Conservation (phyloP, 2,797 vertebrate genomes). For the Buphagus erythrorhynchus region DNA sequence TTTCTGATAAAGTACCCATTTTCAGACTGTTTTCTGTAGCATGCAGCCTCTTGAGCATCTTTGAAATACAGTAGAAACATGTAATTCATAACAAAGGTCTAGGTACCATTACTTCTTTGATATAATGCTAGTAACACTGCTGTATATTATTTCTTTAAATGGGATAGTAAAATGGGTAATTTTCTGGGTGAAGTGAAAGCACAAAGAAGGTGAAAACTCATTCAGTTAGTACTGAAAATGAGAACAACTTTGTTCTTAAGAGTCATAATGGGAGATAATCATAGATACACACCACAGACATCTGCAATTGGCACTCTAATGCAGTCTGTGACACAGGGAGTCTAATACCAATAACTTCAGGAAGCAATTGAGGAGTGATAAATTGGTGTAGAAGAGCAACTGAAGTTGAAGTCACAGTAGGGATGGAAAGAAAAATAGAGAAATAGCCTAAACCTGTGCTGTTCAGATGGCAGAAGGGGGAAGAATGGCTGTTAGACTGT, state of each 20-base stretch:
- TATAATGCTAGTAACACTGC: neutral
- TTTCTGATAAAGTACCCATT: neutral
- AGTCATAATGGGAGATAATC: constrained; percentile 5
- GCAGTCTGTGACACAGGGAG: neutral
- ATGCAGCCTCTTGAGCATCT: neutral
- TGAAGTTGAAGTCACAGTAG: neutral
- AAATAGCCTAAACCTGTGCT: neutral
- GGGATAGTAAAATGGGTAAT: neutral
- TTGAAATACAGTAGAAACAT: neutral
- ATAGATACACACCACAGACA: neutral
- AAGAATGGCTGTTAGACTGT: neutral
- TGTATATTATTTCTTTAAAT: neutral
- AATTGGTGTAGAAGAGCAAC: neutral
- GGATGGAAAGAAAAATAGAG: neutral
- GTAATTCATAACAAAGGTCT: neutral
- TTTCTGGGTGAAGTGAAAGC: constrained; percentile 12
- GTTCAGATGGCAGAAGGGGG: neutral
- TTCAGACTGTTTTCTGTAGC: neutral
- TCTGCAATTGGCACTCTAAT: neutral
- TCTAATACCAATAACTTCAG: neutral
- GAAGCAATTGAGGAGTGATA: neutral
- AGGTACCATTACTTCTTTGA: neutral
- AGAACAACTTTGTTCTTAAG: neutral
- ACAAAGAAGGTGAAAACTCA: neutral
- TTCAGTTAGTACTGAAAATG: neutral